Conservation (phyloP, 2,113 vertebrate species). For the Spizaetus ornatus region DNA sequence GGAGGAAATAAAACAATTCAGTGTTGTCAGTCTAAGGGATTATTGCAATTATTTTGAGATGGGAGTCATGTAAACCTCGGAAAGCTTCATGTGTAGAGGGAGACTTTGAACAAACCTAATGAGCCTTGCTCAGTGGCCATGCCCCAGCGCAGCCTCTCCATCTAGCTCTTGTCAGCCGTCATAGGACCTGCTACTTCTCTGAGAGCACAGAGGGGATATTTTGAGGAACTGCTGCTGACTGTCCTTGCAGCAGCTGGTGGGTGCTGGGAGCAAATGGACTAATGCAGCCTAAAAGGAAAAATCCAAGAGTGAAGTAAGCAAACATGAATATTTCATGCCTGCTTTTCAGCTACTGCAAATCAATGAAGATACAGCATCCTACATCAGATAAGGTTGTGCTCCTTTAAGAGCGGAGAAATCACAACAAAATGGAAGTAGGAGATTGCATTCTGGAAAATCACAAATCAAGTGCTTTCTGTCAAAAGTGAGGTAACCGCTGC, state of each 20-base stretch:
- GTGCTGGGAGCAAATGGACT: not conserved
- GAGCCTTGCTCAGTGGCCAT: not conserved
- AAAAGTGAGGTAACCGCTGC: not conserved
- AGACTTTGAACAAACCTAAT: not conserved
- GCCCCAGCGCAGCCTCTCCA: not conserved
- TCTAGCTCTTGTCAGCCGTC: not conserved
- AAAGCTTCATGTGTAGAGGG: not conserved
- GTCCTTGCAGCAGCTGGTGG: not conserved
- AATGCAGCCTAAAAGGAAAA: not conserved
- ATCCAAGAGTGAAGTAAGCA: not conserved
- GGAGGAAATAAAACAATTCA: not conserved
- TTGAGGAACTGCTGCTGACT: not conserved
- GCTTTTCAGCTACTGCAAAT: not conserved
- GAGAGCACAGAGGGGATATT: not conserved
- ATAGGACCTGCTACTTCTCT: not conserved
- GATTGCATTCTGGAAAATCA: not conserved
- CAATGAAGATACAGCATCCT: not conserved
- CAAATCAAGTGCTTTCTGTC: not conserved
- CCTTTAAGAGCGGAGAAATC: not conserved
- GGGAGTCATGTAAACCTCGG: accelerated
- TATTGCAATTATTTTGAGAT: slow-evolving; percentile 15
- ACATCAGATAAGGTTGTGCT: not conserved
- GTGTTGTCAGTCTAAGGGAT: not conserved
- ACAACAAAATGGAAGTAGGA: not conserved
- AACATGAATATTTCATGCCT: not conserved